phyloP scores from a whole-genome alignment of 2,113 vertebrate genomes.

The Puntigrus tetrazona region DNA sequence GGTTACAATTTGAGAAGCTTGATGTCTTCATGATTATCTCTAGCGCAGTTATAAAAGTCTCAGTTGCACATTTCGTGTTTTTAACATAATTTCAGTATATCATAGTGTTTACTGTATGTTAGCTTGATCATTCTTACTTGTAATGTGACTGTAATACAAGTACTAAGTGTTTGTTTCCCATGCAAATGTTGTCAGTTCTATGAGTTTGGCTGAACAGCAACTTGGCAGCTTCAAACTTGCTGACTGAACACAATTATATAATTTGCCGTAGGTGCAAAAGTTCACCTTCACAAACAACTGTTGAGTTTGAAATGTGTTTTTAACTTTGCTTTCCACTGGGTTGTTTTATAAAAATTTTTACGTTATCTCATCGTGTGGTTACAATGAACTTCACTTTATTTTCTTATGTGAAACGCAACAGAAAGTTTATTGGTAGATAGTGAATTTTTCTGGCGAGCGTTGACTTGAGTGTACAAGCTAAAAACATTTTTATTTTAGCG shows the following conservation, averaged over 20 bases:
- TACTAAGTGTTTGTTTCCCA: slow-evolving; percentile 26
- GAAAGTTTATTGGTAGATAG: neutral
- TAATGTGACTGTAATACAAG: slow-evolving; percentile 15
- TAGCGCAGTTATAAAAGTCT: neutral
- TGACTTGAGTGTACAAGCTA: neutral
- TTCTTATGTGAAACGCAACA: neutral
- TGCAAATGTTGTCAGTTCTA: slow-evolving; percentile 6
- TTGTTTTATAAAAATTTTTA: neutral
- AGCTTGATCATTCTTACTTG: neutral
- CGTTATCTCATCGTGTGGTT: neutral
- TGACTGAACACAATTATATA: slow-evolving; percentile 36
- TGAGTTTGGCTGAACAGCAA: slow-evolving; percentile 30
- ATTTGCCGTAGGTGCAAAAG: slow-evolving; percentile 31
- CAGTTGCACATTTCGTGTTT: neutral
- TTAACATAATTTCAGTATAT: neutral
- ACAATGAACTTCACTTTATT: neutral
- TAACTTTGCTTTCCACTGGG: neutral
- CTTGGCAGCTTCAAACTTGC: slow-evolving; percentile 13
- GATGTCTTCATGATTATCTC: neutral
- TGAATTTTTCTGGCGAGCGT: neutral
- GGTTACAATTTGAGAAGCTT: neutral
- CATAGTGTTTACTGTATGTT: neutral
- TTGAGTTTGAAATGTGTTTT: neutral
- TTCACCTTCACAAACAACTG: slow-evolving; percentile 8
- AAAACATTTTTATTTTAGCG: neutral